phyloP scores from a whole-genome alignment of 2,113 vertebrate species.

The Tauraco erythrolophus region DNA sequence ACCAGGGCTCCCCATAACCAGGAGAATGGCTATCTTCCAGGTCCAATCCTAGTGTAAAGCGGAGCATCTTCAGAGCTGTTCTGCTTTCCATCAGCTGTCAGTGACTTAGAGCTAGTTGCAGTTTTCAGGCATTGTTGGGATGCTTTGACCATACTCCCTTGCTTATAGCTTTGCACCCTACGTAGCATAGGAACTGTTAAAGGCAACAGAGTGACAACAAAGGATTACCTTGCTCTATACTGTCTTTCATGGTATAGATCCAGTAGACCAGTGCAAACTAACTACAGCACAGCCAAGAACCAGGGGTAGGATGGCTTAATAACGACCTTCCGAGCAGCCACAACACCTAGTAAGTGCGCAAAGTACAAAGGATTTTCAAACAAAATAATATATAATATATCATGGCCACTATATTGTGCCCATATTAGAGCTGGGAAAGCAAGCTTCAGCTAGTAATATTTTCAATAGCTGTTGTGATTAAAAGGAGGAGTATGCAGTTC shows the following conservation, averaged over 20 bases:
- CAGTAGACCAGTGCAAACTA: neutral
- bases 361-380: neutral
- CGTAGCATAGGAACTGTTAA: neutral
- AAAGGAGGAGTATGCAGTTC: rapidly evolving
- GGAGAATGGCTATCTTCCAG: neutral
- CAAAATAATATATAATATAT: neutral
- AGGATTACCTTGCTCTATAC: neutral
- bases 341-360: neutral
- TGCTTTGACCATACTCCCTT: neutral
- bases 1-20: neutral
- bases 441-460: neutral
- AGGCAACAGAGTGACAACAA: neutral
- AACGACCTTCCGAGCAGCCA: neutral
- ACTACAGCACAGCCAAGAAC: neutral
- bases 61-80: neutral
- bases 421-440: neutral
- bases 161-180: neutral
- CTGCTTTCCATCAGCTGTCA: neutral
- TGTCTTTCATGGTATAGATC: neutral
- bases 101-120: neutral
- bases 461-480: neutral
- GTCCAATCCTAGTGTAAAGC: neutral
- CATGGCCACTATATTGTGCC: neutral
- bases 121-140: neutral
- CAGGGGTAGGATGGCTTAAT: neutral